Evolutionary conservation across 1,140 invertebrate species (phyloP), one percentile per base, ranked within the genome.

Genomic region (Lepidurus apus): DNA sequence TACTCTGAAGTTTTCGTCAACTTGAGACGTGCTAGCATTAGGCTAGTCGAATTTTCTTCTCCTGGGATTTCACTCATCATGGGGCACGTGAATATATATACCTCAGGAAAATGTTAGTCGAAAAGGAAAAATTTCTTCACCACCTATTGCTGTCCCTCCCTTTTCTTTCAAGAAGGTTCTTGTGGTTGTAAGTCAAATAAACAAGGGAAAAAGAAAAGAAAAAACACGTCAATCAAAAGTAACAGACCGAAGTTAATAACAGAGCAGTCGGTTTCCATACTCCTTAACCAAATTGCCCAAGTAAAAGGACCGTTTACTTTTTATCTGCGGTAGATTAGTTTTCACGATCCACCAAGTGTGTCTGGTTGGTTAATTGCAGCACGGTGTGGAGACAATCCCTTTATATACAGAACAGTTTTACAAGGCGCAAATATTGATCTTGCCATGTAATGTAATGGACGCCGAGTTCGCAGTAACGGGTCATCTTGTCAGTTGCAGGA

Each of bases 391-490:
- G 53, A 65, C 17, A 65, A 13, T 65, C n/a, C n/a, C 13, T 65
- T 65, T 65, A 6, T 13, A 65, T n/a, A 65, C 5, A 65, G 21
- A 65, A 65, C 1, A n/a, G n/a, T 65, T 65, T 65, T 65, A 13
- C 17, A 65, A 21, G 53, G 8, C 53, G 53, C n/a, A 21, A 17
- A 65, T 65, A 65, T 65, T 65, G 53, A 65, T 65, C 53, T 65
- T 65, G 53, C 53, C 53, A 65, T 17, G 53, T 65, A 65, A 65
- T 65, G 53, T 21, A 65, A 21, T 21, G 53, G 53, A 65, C 17
- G 53, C 53, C 53, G 53, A 65, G 53, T 65, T 65, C 53, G 53
- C 53, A 21, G 53, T 65, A 65, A 65, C 5, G 53, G 53, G 53
- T 21, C 53, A 65, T 65, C 53, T 65, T 65, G 53, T 65, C 53